phyloP scores from a whole-genome alignment of 2,888 invertebrate species.

The Cheilosia pagana region DNA sequence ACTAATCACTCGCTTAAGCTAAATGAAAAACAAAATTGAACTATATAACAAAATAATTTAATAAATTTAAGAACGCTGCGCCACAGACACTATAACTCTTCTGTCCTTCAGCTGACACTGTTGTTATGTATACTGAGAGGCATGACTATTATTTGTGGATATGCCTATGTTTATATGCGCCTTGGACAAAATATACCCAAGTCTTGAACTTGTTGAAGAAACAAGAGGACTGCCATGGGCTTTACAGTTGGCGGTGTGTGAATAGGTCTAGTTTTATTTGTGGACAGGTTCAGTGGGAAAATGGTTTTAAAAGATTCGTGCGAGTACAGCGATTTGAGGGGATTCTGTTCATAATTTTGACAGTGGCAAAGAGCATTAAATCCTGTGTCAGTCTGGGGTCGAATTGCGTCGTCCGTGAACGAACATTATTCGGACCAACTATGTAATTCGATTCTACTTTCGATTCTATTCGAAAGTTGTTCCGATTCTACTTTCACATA shows the following conservation, averaged over 20 bases:
- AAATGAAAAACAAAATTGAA: slow-evolving; percentile 17
- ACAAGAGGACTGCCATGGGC: not conserved
- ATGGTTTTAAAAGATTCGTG: no score
- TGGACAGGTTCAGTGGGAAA: no score
- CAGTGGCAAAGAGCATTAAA: no score
- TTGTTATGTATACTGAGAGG: slow-evolving; percentile 29
- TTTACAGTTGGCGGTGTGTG: slow-evolving; percentile 2
- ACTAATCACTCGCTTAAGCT: not conserved
- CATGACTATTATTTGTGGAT: slow-evolving; percentile 26
- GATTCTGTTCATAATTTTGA: not conserved
- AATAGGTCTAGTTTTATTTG: not conserved
- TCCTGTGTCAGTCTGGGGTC: no score
- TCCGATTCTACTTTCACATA: no score
- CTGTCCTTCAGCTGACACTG: slow-evolving; percentile 54
- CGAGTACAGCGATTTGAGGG: no score
- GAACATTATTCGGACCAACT: no score
- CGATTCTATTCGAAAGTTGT: no score
- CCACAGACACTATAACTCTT: slow-evolving; percentile 26
- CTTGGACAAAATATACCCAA: slow-evolving; percentile 18
- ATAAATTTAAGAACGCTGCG: slow-evolving; percentile 26
- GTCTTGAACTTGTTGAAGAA: slow-evolving; percentile 54
- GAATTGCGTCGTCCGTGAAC: no score
- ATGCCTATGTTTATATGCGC: slow-evolving; percentile 56
- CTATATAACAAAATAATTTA: slow-evolving; percentile 56
- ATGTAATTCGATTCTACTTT: no score